These are phyloP conservation scores for Catharus fuscescens DNA, from an alignment of 2,113 vertebrate genomes.

Conservation along the genomic window DNA sequence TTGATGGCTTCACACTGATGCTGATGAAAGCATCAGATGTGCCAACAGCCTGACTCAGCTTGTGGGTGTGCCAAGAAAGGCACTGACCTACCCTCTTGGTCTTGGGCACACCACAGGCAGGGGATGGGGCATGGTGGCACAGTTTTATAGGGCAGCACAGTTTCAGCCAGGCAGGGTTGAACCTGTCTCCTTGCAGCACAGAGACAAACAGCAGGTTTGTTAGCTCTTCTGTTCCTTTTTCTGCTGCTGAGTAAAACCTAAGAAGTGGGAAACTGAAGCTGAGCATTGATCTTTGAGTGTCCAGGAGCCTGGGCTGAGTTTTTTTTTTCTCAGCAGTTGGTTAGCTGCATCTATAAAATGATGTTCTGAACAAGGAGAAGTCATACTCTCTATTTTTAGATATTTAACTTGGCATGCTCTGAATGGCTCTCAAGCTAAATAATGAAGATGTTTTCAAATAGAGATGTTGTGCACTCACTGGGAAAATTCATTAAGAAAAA, in stretches of 20 bases:
- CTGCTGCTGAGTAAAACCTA: background rate
- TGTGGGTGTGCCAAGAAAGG: background rate
- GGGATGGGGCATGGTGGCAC: fast-evolving
- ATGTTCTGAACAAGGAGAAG: background rate
- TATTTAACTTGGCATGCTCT: background rate
- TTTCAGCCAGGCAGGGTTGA: background rate
- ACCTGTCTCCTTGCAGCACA: background rate
- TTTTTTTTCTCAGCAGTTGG: background rate
- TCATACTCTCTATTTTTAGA: background rate
- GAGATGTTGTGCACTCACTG: background rate
- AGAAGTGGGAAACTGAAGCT: background rate
- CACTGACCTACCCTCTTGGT: background rate
- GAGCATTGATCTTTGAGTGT: background rate
- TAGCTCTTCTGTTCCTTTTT: background rate
- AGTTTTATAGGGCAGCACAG: fast-evolving
- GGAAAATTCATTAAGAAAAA: background rate
- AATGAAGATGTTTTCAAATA: background rate
- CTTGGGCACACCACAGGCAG: background rate
- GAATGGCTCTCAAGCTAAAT: background rate
- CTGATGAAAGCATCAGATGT: background rate
- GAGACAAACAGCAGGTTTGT: background rate
- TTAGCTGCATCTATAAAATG: background rate
- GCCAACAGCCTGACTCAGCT: background rate
- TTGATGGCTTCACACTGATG: background rate
- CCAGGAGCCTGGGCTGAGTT: background rate